Evolutionary conservation across 2,797 vertebrate genomes (phyloP).

Genomic region (Babyrousa celebensis): DNA sequence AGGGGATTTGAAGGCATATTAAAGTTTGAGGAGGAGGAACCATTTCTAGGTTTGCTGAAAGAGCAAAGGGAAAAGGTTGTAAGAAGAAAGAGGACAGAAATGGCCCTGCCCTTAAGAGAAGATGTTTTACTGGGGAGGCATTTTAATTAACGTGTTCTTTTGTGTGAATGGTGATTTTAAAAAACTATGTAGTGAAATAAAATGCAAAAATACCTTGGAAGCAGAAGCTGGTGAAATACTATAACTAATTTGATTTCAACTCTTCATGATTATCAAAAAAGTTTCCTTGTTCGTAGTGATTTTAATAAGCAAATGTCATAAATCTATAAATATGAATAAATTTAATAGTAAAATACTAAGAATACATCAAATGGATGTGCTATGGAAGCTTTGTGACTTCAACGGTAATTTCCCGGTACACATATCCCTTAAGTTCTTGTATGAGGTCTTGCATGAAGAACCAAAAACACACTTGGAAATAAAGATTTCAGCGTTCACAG

Average conservation of each 20-base stretch:
- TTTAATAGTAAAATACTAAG: slow-evolving; percentile 43
- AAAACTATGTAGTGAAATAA: slow-evolving; percentile 45
- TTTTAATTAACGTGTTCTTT: slow-evolving; percentile 34
- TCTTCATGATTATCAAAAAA: neutral
- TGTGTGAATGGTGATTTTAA: slow-evolving; percentile 37
- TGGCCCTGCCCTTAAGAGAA: neutral
- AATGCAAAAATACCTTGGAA: slow-evolving; percentile 34
- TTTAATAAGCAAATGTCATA: slow-evolving; percentile 64
- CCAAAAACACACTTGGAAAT: neutral
- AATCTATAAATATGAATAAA: neutral
- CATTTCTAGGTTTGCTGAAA: neutral
- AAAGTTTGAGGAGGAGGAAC: neutral
- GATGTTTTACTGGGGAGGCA: neutral
- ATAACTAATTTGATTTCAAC: slow-evolving; percentile 1
- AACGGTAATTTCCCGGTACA: neutral
- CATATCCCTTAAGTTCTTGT: slow-evolving; percentile 34
- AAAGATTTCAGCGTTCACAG: neutral
- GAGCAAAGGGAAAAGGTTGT: neutral
- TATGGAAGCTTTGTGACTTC: neutral
- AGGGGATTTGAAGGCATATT: neutral
- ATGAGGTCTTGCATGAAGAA: slow-evolving; percentile 49
- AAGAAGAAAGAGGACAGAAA: neutral
- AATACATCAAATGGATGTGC: neutral
- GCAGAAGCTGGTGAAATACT: slow-evolving; percentile 21
- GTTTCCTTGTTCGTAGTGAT: slow-evolving; percentile 34